Evolutionary conservation across 2,888 invertebrate species (phyloP).

Genomic region (Poecilobothrus nobilitatus): DNA sequence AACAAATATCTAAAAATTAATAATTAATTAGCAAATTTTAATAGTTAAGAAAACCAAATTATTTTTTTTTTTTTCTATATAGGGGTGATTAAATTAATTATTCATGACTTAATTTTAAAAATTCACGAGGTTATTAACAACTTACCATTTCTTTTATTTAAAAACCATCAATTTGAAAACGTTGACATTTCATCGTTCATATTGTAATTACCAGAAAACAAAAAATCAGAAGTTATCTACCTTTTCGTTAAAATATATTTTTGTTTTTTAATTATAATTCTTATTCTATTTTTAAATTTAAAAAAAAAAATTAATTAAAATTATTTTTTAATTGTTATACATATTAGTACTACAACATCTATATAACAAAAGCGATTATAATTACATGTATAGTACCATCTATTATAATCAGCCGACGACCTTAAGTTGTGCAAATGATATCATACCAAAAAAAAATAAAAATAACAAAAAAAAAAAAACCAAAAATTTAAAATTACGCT

Average conservation of each 20-base stretch:
- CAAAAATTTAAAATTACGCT: too few relatives aligned
- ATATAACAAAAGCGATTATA: neutral
- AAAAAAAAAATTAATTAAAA: neutral
- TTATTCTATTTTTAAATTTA: neutral
- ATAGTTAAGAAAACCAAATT: too few relatives aligned
- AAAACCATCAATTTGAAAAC: neutral
- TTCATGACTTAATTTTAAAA: too few relatives aligned
- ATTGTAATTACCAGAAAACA: neutral
- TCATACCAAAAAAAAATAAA: neutral
- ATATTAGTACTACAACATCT: neutral
- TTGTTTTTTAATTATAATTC: neutral
- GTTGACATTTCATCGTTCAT: conserved; percentile 1
- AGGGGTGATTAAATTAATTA: too few relatives aligned
- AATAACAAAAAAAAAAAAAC: too few relatives aligned
- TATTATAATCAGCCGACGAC: conserved; percentile 3
- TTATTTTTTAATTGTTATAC: neutral
- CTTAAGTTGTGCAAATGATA: conserved; percentile 1
- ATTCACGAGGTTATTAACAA: too few relatives aligned
- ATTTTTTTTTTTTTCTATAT: too few relatives aligned
- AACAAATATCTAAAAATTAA: too few relatives aligned
- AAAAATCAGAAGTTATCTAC: neutral
- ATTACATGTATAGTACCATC: neutral
- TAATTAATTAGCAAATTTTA: too few relatives aligned
- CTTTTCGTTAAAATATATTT: neutral
- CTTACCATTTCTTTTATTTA: too few relatives aligned